A percentile compares a stretch with the other conserved stretches of the same genome.
These are phyloP conservation scores for Oxystoma pomonae DNA, from an alignment of 2,888 invertebrate species.

Conservation along the genomic window DNA sequence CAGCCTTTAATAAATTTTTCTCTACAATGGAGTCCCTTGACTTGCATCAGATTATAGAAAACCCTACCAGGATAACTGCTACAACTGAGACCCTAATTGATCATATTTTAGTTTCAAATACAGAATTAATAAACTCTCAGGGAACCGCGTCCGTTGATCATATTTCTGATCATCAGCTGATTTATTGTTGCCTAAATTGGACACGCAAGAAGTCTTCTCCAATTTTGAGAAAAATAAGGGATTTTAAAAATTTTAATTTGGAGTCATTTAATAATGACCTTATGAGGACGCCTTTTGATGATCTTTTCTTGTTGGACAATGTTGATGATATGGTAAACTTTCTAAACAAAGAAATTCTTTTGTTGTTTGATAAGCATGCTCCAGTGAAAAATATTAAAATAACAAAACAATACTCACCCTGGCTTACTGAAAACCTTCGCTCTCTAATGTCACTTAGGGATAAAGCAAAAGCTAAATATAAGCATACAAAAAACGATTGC, in stretches of 20 bases:
- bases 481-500: neutral
- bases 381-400: neutral
- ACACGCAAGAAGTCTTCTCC: neutral
- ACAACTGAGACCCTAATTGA: neutral
- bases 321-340: neutral
- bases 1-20: neutral
- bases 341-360: neutral
- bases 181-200: neutral
- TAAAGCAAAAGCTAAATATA: neutral
- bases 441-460: neutral
- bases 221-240: neutral
- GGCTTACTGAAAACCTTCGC: neutral
- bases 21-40: neutral
- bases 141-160: neutral
- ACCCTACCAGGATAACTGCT: neutral
- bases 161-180: neutral
- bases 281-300: neutral
- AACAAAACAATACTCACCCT: neutral
- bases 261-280: neutral
- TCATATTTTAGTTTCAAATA: neutral
- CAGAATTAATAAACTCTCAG: neutral
- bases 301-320: neutral
- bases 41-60: neutral
- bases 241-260: neutral
- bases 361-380: neutral